Evolutionary conservation across 2,888 invertebrate genomes (phyloP).

Genomic region (Oconnorella tubifera): DNA sequence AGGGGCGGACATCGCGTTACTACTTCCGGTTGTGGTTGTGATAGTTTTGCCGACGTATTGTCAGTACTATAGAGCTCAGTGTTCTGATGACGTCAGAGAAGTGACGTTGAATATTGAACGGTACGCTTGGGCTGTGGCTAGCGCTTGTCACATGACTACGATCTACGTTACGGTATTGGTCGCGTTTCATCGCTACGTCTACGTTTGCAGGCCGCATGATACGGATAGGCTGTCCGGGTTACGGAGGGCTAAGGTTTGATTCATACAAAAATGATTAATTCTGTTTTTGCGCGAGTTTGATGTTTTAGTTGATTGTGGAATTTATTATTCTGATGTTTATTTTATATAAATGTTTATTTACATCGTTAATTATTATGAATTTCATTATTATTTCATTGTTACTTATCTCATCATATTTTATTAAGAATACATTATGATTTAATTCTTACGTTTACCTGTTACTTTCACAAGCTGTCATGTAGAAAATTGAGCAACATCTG

Average conservation of each 20-base stretch:
- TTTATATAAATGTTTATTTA: too few species aligned
- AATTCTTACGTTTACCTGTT: too few species aligned
- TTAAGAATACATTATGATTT: too few species aligned
- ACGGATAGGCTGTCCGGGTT: slow-evolving; percentile 25
- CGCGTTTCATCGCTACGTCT: slow-evolving; percentile 48
- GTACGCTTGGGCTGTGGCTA: slow-evolving; percentile 38
- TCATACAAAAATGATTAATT: too few species aligned
- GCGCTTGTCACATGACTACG: slow-evolving; percentile 48
- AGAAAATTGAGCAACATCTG: too few species aligned
- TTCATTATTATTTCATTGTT: too few species aligned
- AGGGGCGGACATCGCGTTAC: slow-evolving; percentile 17
- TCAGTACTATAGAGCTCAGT: slow-evolving; percentile 7
- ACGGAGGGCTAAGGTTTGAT: slow-evolving; percentile 18
- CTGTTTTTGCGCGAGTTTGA: too few species aligned
- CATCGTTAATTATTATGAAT: too few species aligned
- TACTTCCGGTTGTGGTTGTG: slow-evolving; percentile 17
- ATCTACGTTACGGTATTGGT: slow-evolving; percentile 51
- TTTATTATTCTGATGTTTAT: too few species aligned
- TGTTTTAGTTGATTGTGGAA: too few species aligned
- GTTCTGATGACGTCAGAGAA: neutral
- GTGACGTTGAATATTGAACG: slow-evolving; percentile 17
- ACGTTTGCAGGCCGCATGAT: slow-evolving; percentile 50
- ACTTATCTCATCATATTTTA: too few species aligned
- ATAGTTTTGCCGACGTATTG: slow-evolving; percentile 18
- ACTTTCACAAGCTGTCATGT: too few species aligned